Base-by-base conservation (phyloP, 1,140 invertebrate species). In the Tribolium castaneum region DNA sequence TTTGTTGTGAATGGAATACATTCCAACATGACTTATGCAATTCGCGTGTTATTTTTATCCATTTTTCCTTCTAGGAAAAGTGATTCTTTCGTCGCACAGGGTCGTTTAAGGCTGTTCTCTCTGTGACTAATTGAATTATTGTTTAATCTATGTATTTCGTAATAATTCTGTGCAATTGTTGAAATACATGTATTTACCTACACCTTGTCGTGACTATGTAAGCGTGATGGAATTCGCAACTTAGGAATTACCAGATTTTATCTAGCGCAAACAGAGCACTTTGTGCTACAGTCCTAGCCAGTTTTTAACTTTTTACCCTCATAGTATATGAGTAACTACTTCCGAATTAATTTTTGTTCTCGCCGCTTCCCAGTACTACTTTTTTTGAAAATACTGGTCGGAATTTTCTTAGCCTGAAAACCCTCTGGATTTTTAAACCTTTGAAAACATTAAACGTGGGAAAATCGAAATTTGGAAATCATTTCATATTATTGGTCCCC, bases 1-100 rank as follows among this genome's bases (percentile, higher is more conserved):
- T n/a, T 76, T 49, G 52, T 76, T 76, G 75, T 76, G 75, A 76
- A 76, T 76, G 75, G 75, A 76, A 50, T 35, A 49, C 35, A 70
- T 51, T 66, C 75, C 51, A 66, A 76, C 66, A 51, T 25, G 34
- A 54, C 52, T 76, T 76, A 62, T 66, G 75, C 59, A 76, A 76
- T 70, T 35, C 9, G 30, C 12, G 13, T 12, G n/a, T 70, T 76
- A 76, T 76, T 76, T 76, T 76, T 70, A 73, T 73, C 25, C 45
- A 73, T 54, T 25, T 52, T 52, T 52, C 14, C 2, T 72, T 66
- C 59, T 66, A 22, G 25, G 22, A 34, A 66, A 66, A 14, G 51
- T 66, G 16, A 35, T 25, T 66, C 34, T 66, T 66, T 66, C 25
- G 14, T 25, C 59, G 59, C 34, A 25, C 34, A 34, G 22, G 59